These are phyloP conservation scores for Cataglyphis cursor DNA, from an alignment of 2,888 invertebrate genomes.

Conservation along the genomic window DNA sequence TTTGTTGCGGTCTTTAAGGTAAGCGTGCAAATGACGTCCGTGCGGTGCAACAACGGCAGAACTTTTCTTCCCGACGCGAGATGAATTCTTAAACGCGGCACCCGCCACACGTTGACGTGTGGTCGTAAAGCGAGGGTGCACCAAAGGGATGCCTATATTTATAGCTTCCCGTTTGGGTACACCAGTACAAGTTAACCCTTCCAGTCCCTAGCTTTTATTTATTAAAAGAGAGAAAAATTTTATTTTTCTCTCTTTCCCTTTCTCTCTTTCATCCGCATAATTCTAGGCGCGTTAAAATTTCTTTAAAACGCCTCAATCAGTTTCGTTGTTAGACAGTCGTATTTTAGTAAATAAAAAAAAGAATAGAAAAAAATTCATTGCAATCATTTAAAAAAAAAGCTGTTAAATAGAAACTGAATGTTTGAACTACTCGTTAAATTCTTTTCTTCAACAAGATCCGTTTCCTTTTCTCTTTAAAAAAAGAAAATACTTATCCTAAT, in stretches of 20 bases:
- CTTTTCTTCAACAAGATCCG: neutral
- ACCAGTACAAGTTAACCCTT: conserved; percentile 34
- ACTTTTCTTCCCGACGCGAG: conserved; percentile 46
- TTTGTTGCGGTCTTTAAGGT: conserved; percentile 56
- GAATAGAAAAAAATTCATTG: neutral
- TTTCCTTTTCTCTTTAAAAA: neutral
- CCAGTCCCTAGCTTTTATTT: conserved; percentile 1
- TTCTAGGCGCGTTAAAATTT: neutral
- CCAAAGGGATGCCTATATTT: conserved; percentile 53
- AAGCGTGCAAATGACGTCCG: conserved; percentile 51
- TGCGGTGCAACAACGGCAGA: conserved; percentile 38
- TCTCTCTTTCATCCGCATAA: neutral
- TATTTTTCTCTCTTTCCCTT: neutral
- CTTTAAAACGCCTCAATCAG: neutral
- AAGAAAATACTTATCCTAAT: conserved; percentile 21
- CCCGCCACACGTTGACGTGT: conserved; percentile 28
- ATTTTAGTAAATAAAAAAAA: neutral
- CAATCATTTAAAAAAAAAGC: neutral
- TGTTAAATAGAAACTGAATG: neutral
- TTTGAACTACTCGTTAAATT: neutral
- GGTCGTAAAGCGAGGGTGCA: conserved; percentile 29
- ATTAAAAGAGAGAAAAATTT: conserved; percentile 10
- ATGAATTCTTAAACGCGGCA: conserved; percentile 52
- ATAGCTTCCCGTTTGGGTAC: conserved; percentile 33
- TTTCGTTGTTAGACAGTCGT: neutral